These are phyloP conservation scores for Drosophila obscura DNA, from an alignment of 1,140 invertebrate genomes.

Conservation along the genomic window DNA sequence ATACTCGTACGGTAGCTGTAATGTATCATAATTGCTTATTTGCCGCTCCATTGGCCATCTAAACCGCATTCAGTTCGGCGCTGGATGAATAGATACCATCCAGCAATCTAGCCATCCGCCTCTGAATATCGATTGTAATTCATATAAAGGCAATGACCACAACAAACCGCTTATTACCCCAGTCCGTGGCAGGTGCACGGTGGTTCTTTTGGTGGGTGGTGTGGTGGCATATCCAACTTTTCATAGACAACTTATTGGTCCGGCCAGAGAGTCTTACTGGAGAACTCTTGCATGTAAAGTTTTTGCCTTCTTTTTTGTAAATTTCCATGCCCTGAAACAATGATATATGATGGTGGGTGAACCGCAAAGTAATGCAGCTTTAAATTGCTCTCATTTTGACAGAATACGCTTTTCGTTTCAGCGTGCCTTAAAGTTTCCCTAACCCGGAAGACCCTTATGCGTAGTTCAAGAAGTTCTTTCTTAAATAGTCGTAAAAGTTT, in stretches of 20 bases:
- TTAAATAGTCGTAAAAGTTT: not conserved
- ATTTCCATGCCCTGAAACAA: slow-evolving; percentile 10
- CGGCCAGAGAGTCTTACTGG: slow-evolving; percentile 5
- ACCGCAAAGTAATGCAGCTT: not conserved
- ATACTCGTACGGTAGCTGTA: not conserved
- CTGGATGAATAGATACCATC: slow-evolving; percentile 26
- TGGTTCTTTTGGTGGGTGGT: not conserved
- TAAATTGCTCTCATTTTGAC: not conserved
- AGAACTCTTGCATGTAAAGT: not conserved
- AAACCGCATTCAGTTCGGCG: slow-evolving; percentile 32
- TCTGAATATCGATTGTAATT: slow-evolving; percentile 56
- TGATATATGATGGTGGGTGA: slow-evolving; percentile 21
- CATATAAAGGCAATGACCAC: slow-evolving; percentile 53
- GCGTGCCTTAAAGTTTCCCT: not conserved
- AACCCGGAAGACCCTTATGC: not conserved
- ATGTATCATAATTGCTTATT: slow-evolving; percentile 70
- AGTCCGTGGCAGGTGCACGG: slow-evolving; percentile 12
- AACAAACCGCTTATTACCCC: slow-evolving; percentile 18
- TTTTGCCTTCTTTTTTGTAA: slow-evolving; percentile 5
- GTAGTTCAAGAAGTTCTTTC: not conserved
- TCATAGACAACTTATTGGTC: slow-evolving; percentile 28
- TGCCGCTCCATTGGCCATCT: slow-evolving; percentile 54
- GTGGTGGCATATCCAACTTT: slow-evolving; percentile 34
- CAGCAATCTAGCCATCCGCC: slow-evolving; percentile 6
- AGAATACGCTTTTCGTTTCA: not conserved